Conservation (phyloP, 2,797 vertebrate species). For the Phataginus tetradactyla region DNA sequence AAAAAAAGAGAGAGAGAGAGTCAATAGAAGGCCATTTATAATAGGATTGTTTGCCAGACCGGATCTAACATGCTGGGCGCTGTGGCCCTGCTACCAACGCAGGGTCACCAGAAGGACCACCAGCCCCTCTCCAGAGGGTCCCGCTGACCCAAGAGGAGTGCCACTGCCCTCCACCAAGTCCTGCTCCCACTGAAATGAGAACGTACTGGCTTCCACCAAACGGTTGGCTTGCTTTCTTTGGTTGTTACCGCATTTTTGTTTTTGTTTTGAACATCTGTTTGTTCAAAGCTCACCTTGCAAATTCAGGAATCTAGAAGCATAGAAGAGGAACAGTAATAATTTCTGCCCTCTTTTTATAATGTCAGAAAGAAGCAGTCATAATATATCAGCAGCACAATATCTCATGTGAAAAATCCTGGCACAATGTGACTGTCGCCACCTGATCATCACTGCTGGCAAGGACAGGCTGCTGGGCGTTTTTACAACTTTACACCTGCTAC, state of each 20-base stretch:
- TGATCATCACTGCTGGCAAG: accelerated
- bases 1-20: neutral
- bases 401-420: neutral
- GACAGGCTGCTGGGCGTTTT: neutral
- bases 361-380: neutral
- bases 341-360: neutral
- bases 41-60: neutral
- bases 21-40: conserved; percentile 2
- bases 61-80: neutral
- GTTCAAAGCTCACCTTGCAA: neutral
- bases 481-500: accelerated
- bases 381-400: neutral
- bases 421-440: neutral
- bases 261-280: neutral
- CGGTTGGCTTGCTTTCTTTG: neutral
- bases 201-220: accelerated
- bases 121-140: no score
- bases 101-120: no score
- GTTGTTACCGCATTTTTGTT: neutral
- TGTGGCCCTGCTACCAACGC: neutral
- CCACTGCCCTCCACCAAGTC: neutral
- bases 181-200: neutral
- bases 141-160: neutral
- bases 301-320: neutral
- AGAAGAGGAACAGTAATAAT: neutral